Conservation (phyloP, 2,797 vertebrate genomes). For the Crax fasciolata region DNA sequence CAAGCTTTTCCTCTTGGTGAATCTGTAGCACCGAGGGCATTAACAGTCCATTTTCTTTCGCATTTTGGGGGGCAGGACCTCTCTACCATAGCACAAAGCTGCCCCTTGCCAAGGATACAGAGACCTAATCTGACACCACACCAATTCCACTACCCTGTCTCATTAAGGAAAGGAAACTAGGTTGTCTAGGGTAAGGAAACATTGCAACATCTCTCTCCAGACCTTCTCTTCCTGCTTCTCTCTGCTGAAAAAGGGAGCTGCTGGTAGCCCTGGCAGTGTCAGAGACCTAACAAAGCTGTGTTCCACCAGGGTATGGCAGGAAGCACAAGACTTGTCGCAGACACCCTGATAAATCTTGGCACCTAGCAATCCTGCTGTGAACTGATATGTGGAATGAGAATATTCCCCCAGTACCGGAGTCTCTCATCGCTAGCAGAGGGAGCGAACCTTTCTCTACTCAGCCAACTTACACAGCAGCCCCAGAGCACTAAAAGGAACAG, state of each 20-base stretch:
- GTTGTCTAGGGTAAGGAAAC: background rate
- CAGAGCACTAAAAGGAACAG: background rate
- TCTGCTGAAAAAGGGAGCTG: background rate
- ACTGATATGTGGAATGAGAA: accelerated
- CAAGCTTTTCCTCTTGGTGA: background rate
- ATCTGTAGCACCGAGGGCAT: background rate
- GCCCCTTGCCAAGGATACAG: background rate
- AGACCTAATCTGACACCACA: background rate
- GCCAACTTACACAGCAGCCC: background rate
- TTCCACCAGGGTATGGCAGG: background rate
- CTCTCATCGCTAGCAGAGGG: background rate
- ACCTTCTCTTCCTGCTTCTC: background rate
- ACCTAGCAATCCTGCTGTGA: background rate
- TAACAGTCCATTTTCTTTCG: background rate
- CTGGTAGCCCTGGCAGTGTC: background rate
- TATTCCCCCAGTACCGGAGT: background rate
- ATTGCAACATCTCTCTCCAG: background rate
- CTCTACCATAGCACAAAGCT: background rate
- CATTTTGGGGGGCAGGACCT: background rate
- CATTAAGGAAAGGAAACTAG: background rate
- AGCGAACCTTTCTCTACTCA: background rate
- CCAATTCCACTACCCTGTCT: background rate
- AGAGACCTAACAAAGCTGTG: background rate
- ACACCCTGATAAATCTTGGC: background rate
- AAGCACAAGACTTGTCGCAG: background rate